Conservation (phyloP, 1,140 invertebrate species). For the Anastatus disparis region DNA sequence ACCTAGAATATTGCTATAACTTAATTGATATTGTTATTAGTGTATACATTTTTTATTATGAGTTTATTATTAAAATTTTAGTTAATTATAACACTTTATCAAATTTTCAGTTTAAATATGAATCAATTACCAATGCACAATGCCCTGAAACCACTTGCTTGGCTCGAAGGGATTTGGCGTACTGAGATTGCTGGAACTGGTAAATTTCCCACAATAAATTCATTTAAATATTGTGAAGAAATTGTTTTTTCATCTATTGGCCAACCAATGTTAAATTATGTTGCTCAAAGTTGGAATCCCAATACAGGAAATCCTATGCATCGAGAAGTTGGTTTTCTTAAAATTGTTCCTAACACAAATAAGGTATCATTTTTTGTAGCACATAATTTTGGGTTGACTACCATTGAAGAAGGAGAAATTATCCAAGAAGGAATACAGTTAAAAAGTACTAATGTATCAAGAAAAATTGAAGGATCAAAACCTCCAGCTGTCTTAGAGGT, state of each 20-base stretch:
- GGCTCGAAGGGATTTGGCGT: slow-evolving; percentile 73
- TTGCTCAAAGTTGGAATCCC: slow-evolving; percentile 68
- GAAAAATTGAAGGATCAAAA: slow-evolving; percentile 67
- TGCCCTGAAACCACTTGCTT: slow-evolving; percentile 67
- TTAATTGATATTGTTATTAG: too few relatives aligned
- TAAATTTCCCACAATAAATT: slow-evolving; percentile 71
- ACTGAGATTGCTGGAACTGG: slow-evolving; percentile 66
- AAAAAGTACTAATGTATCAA: slow-evolving; percentile 63
- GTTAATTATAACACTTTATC: neutral
- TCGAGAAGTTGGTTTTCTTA: slow-evolving; percentile 73
- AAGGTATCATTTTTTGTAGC: slow-evolving; percentile 70
- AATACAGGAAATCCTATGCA: slow-evolving; percentile 72
- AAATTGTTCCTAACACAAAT: slow-evolving; percentile 70
- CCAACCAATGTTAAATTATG: slow-evolving; percentile 73
- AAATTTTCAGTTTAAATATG: slow-evolving; percentile 35
- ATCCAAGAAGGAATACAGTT: slow-evolving; percentile 57
- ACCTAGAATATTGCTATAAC: too few relatives aligned
- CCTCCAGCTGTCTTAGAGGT: slow-evolving; percentile 68
- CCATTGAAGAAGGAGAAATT: slow-evolving; percentile 70
- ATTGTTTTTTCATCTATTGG: slow-evolving; percentile 72
- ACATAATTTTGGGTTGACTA: slow-evolving; percentile 73
- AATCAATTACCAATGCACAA: slow-evolving; percentile 54
- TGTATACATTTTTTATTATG: too few relatives aligned
- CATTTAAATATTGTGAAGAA: slow-evolving; percentile 72
- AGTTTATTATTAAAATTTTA: too few relatives aligned